Conservation (phyloP, 2,888 invertebrate genomes). For the Linyphia triangularis region DNA sequence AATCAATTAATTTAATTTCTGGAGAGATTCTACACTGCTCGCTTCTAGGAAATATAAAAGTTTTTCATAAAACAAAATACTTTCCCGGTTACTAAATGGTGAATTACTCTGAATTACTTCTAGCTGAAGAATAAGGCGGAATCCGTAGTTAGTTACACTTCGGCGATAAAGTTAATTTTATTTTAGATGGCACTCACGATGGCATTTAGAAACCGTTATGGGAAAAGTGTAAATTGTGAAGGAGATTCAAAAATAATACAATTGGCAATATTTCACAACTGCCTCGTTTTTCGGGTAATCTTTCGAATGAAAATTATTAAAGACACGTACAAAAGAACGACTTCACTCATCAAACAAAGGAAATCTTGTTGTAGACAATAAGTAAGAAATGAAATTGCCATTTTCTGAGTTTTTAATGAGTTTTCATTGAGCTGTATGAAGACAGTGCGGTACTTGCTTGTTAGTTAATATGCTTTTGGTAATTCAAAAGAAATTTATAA, state of each 20-base stretch:
- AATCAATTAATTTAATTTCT: slow-evolving; percentile 5
- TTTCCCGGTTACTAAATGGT: slow-evolving; percentile 8
- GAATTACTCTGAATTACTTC: neutral
- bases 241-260: neutral
- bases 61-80: neutral
- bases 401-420: too few species aligned
- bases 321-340: too few species aligned
- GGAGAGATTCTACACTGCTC: neutral
- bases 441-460: too few species aligned
- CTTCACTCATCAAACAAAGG: too few species aligned
- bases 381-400: too few species aligned
- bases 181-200: slow-evolving; percentile 4
- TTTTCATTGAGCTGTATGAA: too few species aligned
- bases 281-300: too few species aligned
- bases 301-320: too few species aligned
- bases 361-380: too few species aligned
- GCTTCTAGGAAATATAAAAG: neutral
- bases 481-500: too few species aligned
- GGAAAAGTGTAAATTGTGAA: neutral
- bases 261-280: neutral
- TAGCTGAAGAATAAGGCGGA: neutral
- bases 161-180: neutral
- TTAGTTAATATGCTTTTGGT: too few species aligned
- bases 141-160: slow-evolving; percentile 11
- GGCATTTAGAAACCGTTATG: neutral